Evolutionary conservation across 2,797 vertebrate species (phyloP).

Genomic region (Pseudocheirus occidentalis): DNA sequence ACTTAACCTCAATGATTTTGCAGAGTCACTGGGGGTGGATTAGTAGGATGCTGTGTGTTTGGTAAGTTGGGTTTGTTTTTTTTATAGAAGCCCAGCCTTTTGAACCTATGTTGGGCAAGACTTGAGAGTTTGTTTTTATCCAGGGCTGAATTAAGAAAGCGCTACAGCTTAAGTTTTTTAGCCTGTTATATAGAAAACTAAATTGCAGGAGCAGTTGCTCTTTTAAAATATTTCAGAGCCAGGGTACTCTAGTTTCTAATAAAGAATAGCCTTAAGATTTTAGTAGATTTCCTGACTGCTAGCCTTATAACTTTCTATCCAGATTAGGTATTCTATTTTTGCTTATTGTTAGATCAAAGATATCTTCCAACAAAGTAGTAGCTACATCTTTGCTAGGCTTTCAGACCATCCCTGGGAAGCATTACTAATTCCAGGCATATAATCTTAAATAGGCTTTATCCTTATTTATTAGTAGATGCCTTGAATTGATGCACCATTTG

Average conservation of each 20-base stretch:
- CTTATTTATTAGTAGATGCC: slow-evolving; percentile 69
- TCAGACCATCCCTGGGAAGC: slow-evolving; percentile 60
- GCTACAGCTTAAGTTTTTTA: slow-evolving; percentile 55
- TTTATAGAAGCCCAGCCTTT: slow-evolving; percentile 25
- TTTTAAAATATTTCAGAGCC: slow-evolving; percentile 54
- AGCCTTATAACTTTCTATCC: not conserved
- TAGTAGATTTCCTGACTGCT: slow-evolving; percentile 58
- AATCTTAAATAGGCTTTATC: slow-evolving; percentile 68
- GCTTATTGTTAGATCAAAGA: slow-evolving; percentile 40
- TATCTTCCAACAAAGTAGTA: slow-evolving; percentile 32
- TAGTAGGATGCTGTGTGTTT: slow-evolving; percentile 12
- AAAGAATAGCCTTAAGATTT: slow-evolving; percentile 34
- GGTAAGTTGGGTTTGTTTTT: slow-evolving; percentile 31
- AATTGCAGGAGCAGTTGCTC: slow-evolving; percentile 38
- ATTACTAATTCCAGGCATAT: slow-evolving; percentile 68
- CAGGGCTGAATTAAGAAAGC: slow-evolving; percentile 32
- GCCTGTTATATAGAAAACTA: slow-evolving; percentile 19
- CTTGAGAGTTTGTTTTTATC: not conserved
- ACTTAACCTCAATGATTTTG: slow-evolving; percentile 35
- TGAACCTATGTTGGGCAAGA: not conserved
- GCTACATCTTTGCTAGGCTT: slow-evolving; percentile 13
- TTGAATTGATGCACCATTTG: slow-evolving; percentile 54
- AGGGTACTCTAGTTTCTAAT: slow-evolving; percentile 34
- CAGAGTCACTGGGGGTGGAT: slow-evolving; percentile 13
- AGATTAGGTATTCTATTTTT: slow-evolving; percentile 11